A percentile compares a stretch with the other conserved stretches of the same genome.
Evolutionary conservation across 2,888 invertebrate species (phyloP).

Genomic region (Augiades crinisus): DNA sequence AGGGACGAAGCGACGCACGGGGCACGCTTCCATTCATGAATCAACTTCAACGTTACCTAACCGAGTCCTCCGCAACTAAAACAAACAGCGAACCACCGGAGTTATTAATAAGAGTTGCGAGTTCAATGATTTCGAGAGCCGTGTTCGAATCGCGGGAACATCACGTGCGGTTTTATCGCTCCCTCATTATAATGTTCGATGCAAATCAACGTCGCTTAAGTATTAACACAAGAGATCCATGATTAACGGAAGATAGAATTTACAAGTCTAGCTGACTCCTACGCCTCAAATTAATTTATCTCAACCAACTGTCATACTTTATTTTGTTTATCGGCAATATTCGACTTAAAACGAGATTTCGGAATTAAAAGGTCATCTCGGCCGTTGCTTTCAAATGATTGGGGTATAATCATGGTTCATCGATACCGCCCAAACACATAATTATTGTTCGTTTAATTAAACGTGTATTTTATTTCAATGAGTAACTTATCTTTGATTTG

Average conservation of each 20-base stretch:
- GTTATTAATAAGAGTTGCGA: conserved; percentile 77
- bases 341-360: conserved; percentile 52
- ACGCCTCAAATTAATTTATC: conserved; percentile 50
- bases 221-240: conserved; percentile 42
- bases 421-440: background rate
- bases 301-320: conserved; percentile 62
- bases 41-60: conserved; percentile 79
- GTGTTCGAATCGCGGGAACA: conserved; percentile 62
- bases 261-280: conserved; percentile 31
- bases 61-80: conserved; percentile 64
- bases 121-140: conserved; percentile 72
- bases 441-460: background rate
- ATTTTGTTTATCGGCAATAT: conserved; percentile 55
- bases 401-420: background rate
- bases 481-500: background rate
- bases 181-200: conserved; percentile 24
- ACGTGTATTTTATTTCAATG: background rate
- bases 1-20: conserved; percentile 45
- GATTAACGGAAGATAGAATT: conserved; percentile 51
- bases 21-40: conserved; percentile 73
- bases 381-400: background rate
- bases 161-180: conserved; percentile 37
- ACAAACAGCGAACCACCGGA: conserved; percentile 67
- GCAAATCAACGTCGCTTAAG: conserved; percentile 39
- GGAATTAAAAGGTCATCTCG: background rate